Percentiles rank a stretch among this genome's conserved stretches.
Conservation (phyloP, 2,888 invertebrate genomes). For the Caenorhabditis sulstoni region DNA sequence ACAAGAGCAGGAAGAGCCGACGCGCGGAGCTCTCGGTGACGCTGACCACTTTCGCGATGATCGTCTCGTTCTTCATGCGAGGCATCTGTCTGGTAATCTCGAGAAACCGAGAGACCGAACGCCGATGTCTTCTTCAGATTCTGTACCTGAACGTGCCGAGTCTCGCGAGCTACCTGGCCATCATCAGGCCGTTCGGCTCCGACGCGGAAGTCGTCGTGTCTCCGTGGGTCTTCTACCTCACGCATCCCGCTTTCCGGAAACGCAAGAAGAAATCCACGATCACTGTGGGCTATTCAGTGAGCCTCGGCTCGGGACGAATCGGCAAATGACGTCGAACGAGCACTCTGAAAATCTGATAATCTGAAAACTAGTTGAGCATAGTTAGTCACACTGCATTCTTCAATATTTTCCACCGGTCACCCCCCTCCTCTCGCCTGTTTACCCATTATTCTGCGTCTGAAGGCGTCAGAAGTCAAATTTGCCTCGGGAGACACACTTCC, state of each 20-base stretch:
- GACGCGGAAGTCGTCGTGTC: slow-evolving; percentile 49
- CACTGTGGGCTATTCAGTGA: slow-evolving; percentile 29
- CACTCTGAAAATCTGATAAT: no score
- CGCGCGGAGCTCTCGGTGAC: slow-evolving; percentile 31
- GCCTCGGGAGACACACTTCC: no score
- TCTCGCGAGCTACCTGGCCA: slow-evolving; percentile 33
- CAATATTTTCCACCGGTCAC: no score
- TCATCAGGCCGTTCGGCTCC: slow-evolving; percentile 42
- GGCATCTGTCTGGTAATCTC: slow-evolving; percentile 42
- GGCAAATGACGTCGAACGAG: no score
- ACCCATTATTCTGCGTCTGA: no score
- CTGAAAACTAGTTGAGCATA: no score
- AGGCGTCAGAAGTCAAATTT: no score
- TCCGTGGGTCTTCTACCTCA: slow-evolving; percentile 46
- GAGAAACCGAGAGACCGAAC: no score
- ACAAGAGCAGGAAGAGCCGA: slow-evolving; percentile 37
- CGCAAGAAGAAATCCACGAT: slow-evolving; percentile 34
- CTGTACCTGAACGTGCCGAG: slow-evolving; percentile 13
- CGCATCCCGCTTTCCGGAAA: slow-evolving; percentile 37
- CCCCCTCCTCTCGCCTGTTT: no score
- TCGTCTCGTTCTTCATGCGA: slow-evolving; percentile 46
- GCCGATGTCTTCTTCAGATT: slow-evolving; percentile 19
- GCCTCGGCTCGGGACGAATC: slow-evolving; percentile 30
- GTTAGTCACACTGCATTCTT: no score
- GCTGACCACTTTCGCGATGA: slow-evolving; percentile 42